Evolutionary conservation across 92 coral and sea anemone genomes (phyloP).

Genomic region (Umimayanthus kanabou): DNA sequence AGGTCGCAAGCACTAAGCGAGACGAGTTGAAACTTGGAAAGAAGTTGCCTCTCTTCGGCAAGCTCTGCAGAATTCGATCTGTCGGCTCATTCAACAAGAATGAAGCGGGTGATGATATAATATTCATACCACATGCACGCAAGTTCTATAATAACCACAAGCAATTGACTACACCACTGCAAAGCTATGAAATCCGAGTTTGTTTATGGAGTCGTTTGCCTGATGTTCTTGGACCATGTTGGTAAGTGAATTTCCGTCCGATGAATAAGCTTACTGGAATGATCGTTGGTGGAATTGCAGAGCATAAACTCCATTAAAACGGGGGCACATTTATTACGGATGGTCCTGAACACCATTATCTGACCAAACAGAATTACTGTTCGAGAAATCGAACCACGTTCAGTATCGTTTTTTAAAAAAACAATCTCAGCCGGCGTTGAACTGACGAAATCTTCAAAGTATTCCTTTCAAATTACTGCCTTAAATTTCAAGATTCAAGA

Average conservation of each 20-base stretch:
- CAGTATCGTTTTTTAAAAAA: neutral
- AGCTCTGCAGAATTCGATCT: no score
- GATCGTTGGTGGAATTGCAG: neutral
- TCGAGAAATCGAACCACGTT: neutral
- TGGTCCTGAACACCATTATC: no score
- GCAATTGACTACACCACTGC: neutral
- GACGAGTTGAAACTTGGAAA: neutral
- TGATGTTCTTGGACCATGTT: conserved; percentile 1
- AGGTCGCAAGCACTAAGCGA: neutral
- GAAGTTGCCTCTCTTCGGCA: neutral
- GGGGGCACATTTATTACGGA: neutral
- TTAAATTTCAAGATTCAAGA: neutral
- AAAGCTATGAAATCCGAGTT: conserved; percentile 18
- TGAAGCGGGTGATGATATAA: neutral
- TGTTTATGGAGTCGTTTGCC: conserved; percentile 6
- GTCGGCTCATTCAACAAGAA: neutral
- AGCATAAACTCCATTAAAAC: neutral
- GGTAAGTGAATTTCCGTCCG: conserved; percentile 8
- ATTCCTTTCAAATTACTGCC: neutral
- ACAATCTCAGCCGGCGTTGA: neutral
- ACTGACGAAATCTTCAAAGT: neutral
- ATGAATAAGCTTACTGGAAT: neutral
- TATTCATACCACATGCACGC: neutral
- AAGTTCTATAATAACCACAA: neutral
- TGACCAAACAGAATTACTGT: neutral